A percentile compares a stretch with the other conserved stretches of the same genome.
These are phyloP conservation scores for Drosophila tani DNA, from an alignment of 1,140 invertebrate genomes.

Conservation along the genomic window DNA sequence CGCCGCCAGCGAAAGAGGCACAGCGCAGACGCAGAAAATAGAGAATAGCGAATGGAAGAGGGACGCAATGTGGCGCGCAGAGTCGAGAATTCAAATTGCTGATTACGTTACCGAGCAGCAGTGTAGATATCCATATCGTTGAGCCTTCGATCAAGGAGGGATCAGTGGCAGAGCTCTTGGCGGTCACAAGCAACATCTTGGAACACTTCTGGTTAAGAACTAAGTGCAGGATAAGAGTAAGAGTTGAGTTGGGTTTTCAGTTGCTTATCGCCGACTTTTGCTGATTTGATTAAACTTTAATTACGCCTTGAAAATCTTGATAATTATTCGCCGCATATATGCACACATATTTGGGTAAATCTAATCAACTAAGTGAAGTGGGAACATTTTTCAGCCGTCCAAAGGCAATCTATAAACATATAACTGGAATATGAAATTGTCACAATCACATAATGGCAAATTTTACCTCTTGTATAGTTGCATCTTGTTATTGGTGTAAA, in stretches of 20 bases:
- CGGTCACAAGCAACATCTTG: constrained; percentile 13
- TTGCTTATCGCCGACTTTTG: constrained; percentile 20
- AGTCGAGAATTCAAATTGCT: constrained; percentile 13
- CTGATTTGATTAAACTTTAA: constrained; percentile 35
- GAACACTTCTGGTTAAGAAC: constrained; percentile 7
- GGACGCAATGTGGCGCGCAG: constrained; percentile 7
- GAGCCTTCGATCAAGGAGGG: background rate
- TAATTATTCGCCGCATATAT: background rate
- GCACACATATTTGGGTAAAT: background rate
- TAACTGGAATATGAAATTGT: too few species aligned
- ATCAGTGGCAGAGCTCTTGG: background rate
- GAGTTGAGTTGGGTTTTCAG: background rate
- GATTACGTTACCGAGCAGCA: constrained; percentile 30
- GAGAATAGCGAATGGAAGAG: constrained; percentile 10
- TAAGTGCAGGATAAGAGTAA: constrained; percentile 9
- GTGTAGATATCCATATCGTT: constrained; percentile 3
- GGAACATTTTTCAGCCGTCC: background rate
- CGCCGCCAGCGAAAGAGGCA: background rate
- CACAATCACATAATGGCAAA: too few species aligned
- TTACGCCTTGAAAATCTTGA: constrained; percentile 23
- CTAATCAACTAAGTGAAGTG: constrained; percentile 7
- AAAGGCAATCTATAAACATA: too few species aligned
- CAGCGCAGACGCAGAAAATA: constrained; percentile 24
- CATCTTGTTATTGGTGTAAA: background rate
- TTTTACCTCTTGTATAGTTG: too few species aligned